Evolutionary conservation across 2,113 vertebrate species (phyloP).

Genomic region (Zingel zingel): DNA sequence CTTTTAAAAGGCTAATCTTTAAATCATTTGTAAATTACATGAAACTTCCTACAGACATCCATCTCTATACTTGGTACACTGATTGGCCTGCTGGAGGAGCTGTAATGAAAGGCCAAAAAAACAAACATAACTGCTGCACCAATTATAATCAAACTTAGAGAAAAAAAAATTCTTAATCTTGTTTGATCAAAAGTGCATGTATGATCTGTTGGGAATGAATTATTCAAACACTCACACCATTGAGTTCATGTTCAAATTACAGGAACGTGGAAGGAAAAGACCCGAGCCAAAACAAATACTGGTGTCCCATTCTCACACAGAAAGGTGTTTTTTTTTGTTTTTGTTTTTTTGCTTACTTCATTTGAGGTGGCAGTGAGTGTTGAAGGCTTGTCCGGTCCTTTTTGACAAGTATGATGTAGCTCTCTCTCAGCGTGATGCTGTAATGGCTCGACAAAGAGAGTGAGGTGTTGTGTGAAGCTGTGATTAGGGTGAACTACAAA

Average conservation of each 20-base stretch:
- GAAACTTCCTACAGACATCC: neutral
- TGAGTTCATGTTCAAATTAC: constrained; percentile 8
- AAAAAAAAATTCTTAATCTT: neutral
- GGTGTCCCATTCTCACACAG: neutral
- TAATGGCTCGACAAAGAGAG: constrained; percentile 32
- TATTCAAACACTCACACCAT: neutral
- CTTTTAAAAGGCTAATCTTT: constrained; percentile 16
- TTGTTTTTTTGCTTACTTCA: neutral
- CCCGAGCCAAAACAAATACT: neutral
- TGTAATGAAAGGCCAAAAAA: constrained; percentile 37
- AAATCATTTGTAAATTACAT: constrained; percentile 32
- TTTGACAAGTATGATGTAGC: constrained; percentile 15
- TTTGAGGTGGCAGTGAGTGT: neutral
- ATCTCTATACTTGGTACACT: constrained; percentile 3
- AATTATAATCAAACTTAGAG: constrained; percentile 15
- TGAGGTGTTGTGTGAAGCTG: constrained; percentile 53
- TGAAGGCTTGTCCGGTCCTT: neutral
- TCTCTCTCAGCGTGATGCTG: constrained; percentile 8
- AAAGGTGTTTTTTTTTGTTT: neutral
- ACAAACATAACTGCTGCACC: neutral
- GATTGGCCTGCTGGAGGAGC: constrained; percentile 28
- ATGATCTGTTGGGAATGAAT: neutral
- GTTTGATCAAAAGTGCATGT: neutral
- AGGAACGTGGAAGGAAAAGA: neutral
- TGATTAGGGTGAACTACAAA: constrained; percentile 62